Conservation (phyloP, 2,888 invertebrate genomes). For the Andrena praecox region DNA sequence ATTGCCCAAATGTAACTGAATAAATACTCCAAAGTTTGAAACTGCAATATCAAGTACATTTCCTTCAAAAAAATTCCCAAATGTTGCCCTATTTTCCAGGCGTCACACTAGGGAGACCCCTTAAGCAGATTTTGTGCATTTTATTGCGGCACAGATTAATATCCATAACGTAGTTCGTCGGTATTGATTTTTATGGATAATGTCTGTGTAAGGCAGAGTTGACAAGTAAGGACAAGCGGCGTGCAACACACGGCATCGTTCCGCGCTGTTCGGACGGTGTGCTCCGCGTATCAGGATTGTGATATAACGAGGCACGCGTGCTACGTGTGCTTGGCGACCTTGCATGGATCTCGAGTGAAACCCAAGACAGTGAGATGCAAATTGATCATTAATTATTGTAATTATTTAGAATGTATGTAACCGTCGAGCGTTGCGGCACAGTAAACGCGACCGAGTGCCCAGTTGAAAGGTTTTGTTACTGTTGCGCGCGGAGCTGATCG, state of each 20-base stretch:
- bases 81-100: too few species aligned
- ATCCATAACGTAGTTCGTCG: neutral
- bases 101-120: too few species aligned
- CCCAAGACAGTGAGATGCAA: conserved; percentile 70
- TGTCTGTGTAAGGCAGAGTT: neutral
- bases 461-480: conserved; percentile 18
- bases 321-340: conserved; percentile 79
- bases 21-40: too few species aligned
- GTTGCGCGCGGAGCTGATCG: neutral
- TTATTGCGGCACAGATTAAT: neutral
- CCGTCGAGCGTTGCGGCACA: conserved; percentile 30
- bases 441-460: neutral
- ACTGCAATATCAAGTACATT: too few species aligned
- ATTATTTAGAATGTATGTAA: conserved; percentile 69
- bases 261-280: conserved; percentile 6
- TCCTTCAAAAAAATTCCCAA: too few species aligned
- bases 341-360: conserved; percentile 74
- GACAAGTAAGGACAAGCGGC: neutral
- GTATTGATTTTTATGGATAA: neutral
- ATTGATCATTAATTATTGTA: conserved; percentile 71
- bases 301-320: conserved; percentile 81
- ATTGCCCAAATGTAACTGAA: too few species aligned
- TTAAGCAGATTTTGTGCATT: neutral
- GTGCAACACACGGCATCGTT: neutral
- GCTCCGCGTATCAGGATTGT: conserved; percentile 51